Evolutionary conservation across 2,888 invertebrate genomes (phyloP).

Genomic region (Autographa pulchrina): DNA sequence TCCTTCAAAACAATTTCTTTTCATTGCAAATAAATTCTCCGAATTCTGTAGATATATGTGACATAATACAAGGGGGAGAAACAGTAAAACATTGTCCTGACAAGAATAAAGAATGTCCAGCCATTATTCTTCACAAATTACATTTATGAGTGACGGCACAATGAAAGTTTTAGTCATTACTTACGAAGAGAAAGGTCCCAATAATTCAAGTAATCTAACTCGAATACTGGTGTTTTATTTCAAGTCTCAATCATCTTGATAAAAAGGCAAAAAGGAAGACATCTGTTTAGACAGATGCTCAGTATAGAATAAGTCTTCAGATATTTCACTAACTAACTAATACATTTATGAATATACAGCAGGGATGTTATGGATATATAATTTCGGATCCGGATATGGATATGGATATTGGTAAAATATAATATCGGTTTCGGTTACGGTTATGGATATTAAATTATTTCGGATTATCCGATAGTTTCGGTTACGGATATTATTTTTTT

Average conservation of each 20-base stretch:
- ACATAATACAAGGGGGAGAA: neutral
- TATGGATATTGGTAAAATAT: no score
- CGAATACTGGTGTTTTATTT: slow-evolving; percentile 24
- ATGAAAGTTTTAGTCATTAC: slow-evolving; percentile 47
- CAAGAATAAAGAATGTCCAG: slow-evolving; percentile 35
- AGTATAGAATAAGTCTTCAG: no score
- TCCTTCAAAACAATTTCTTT: neutral
- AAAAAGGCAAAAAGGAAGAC: no score
- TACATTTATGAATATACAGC: no score
- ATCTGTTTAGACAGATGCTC: neutral
- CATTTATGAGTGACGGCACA: slow-evolving; percentile 44
- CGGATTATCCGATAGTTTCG: no score
- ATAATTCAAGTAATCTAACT: slow-evolving; percentile 44
- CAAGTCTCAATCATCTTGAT: no score
- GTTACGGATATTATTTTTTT: no score
- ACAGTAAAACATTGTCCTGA: slow-evolving; percentile 22
- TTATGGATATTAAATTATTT: no score
- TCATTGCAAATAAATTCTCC: neutral
- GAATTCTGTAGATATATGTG: neutral
- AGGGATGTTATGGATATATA: no score
- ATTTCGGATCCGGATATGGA: no score
- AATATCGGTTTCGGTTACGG: no score
- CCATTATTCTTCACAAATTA: slow-evolving; percentile 40
- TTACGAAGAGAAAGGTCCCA: slow-evolving; percentile 11
- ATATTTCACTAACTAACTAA: no score